These are phyloP conservation scores for Melanophora roralis DNA, from an alignment of 2,888 invertebrate species.

Conservation along the genomic window DNA sequence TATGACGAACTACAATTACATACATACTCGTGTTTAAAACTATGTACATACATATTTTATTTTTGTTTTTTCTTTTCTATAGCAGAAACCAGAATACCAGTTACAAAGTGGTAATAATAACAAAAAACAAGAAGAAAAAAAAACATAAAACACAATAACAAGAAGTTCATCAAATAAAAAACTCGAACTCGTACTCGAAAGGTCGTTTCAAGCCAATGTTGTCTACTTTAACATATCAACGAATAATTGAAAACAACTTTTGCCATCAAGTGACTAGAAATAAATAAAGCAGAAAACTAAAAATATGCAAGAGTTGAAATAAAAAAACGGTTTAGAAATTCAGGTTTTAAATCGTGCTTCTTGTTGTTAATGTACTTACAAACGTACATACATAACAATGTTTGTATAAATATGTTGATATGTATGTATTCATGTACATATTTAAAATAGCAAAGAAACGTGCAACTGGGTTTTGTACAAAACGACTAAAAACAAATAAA, in stretches of 20 bases:
- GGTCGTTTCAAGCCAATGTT: constrained; percentile 76
- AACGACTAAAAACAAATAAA: constrained; percentile 39
- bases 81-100: constrained; percentile 57
- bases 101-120: constrained; percentile 50
- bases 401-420: no score
- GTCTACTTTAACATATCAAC: constrained; percentile 65
- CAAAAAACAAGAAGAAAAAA: constrained; percentile 45
- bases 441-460: constrained; percentile 56
- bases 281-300: not conserved
- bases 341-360: constrained; percentile 51
- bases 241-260: constrained; percentile 6
- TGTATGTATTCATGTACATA: no score
- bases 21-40: constrained; percentile 14
- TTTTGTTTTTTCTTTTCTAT: constrained; percentile 26
- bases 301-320: not conserved
- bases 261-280: constrained; percentile 48
- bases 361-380: constrained; percentile 48
- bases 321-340: constrained; percentile 58
- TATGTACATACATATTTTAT: not conserved
- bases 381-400: no score
- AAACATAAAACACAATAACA: constrained; percentile 42
- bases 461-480: constrained; percentile 35
- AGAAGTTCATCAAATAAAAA: constrained; percentile 41
- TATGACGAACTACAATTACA: constrained; percentile 24
- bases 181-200: constrained; percentile 74